phyloP scores from a whole-genome alignment of 2,113 vertebrate genomes.

The Numenius arquata region DNA sequence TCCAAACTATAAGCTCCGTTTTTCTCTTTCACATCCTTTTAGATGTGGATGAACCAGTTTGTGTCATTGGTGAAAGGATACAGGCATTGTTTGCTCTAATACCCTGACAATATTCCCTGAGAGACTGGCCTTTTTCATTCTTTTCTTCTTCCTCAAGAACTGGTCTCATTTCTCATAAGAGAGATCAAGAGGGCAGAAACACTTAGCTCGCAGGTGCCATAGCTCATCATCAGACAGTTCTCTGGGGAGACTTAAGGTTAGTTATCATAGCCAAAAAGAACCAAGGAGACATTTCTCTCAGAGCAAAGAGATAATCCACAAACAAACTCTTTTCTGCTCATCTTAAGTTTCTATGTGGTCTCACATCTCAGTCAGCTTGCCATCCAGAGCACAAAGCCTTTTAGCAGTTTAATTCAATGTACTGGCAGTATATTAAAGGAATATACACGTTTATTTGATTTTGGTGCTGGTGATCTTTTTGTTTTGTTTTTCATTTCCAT shows the following conservation, averaged over 20 bases:
- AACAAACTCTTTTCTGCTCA: neutral
- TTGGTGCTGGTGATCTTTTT: neutral
- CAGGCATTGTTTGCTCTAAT: neutral
- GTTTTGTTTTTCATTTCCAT: neutral
- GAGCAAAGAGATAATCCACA: neutral
- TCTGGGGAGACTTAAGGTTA: neutral
- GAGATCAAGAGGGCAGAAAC: neutral
- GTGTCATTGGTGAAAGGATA: neutral
- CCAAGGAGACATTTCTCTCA: neutral
- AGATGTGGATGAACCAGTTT: neutral
- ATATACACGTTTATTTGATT: neutral
- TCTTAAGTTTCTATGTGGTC: neutral
- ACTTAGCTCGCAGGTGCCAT: neutral
- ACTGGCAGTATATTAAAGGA: neutral
- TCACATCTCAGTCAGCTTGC: neutral
- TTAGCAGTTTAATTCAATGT: neutral
- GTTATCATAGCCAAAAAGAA: neutral
- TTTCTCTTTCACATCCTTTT: neutral
- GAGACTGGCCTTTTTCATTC: neutral
- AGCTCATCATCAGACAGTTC: neutral
- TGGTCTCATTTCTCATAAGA: neutral
- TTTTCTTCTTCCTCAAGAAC: neutral
- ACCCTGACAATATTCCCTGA: neutral
- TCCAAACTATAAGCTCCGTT: neutral
- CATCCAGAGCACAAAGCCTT: neutral